Base-by-base conservation (phyloP, 2,888 invertebrate genomes). In the Parelbella ahira region DNA sequence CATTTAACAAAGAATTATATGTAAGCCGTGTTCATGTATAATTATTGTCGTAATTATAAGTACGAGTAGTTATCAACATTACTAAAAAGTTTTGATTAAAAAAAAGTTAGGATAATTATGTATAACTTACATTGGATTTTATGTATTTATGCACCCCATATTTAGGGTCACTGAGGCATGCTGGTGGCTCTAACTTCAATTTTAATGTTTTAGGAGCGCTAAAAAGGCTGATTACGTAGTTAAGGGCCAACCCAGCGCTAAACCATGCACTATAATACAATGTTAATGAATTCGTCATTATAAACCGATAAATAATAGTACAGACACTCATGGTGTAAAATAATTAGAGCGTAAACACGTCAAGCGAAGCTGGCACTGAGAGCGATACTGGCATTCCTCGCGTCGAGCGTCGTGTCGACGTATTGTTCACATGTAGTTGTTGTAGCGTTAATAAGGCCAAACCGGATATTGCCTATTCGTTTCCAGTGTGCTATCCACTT, bases 71-170 rank as follows among this genome's bases (percentile, higher is more conserved):
- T n/a, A n/a, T n/a, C n/a, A n/a, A n/a, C n/a, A n/a, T n/a, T n/a
- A n/a, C 2, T 9, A 19, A 19, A 30, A 21, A 21, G 0, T 2
- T 7, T 11, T n/a, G n/a, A 23, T 7, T n/a, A 9, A 13, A 7
- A 10, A 18, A 11, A 3, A 32, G n/a, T n/a, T n/a, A n/a, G n/a
- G n/a, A n/a, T n/a, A n/a, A n/a, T n/a, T n/a, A n/a, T n/a, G n/a
- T n/a, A n/a, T n/a, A 19, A 84, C 87, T 84, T 63, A 89, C 90
- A 63, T 89, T 89, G 11, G 88, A 82, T 66, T 87, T 84, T 4
- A 88, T 62, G 53, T 88, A 90, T 49, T 84, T 83, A 53, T 90
- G 90, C 4, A 77, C 62, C 44, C 90, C 90, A 61, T 84, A 87
- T 50, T 83, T 84, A 2, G 87, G 77, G 50, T 90, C 86, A 3